These are phyloP conservation scores for Epirrita christyi DNA, from an alignment of 2,888 invertebrate species.

Conservation along the genomic window DNA sequence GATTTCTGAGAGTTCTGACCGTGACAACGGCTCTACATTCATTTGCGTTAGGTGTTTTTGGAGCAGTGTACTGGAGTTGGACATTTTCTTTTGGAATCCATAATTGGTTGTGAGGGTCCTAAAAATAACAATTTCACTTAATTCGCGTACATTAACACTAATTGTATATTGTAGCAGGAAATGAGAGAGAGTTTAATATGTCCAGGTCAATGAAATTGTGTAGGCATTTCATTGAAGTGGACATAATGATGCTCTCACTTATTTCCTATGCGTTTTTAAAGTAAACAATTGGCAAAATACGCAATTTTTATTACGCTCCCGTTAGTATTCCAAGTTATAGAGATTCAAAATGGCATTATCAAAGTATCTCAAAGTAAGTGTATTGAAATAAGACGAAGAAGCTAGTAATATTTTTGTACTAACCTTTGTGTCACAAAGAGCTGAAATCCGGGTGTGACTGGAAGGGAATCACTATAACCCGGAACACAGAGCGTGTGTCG, in stretches of 20 bases:
- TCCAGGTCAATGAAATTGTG: no score
- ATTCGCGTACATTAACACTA: background rate
- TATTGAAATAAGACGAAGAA: no score
- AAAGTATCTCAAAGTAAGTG: no score
- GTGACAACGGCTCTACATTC: slow-evolving; percentile 91
- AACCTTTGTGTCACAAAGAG: slow-evolving; percentile 95
- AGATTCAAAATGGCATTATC: no score
- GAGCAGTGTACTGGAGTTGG: slow-evolving; percentile 87
- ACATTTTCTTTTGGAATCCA: slow-evolving; percentile 86
- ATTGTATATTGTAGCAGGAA: no score
- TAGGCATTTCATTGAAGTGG: no score
- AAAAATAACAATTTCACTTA: slow-evolving; percentile 41
- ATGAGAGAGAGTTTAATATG: no score
- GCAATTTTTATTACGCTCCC: no score
- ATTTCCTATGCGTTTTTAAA: no score
- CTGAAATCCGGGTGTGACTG: slow-evolving; percentile 94
- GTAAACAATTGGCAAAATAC: no score
- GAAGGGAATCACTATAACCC: slow-evolving; percentile 93
- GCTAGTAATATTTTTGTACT: background rate
- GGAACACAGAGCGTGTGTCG: slow-evolving; percentile 93
- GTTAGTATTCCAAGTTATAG: no score
- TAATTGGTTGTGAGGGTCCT: slow-evolving; percentile 86
- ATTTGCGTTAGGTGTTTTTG: slow-evolving; percentile 94
- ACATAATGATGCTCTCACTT: no score
- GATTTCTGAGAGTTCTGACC: slow-evolving; percentile 90